Evolutionary conservation across 2,113 vertebrate species (phyloP), one percentile per base, ranked within the genome.

Genomic region (Corvus hawaiiensis): DNA sequence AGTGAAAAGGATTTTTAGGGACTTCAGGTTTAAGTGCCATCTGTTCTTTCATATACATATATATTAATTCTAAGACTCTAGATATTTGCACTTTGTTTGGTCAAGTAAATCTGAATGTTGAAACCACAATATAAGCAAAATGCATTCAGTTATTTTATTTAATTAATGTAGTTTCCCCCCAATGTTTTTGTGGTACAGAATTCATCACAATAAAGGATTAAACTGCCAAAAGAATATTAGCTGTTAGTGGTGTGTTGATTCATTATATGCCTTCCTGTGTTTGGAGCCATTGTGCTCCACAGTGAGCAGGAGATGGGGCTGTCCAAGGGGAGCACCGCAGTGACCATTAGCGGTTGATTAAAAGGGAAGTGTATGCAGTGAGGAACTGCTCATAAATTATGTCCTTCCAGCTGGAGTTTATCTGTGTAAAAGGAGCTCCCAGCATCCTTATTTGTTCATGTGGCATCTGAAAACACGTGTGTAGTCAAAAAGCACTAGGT

Each of bases 271-370:
- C n/a, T 87, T 90, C 12, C 2, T 75, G 28, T 84, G 79, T 86
- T 81, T 56, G 61, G 92, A 80, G 56, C 89, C 88, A 71, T 37
- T 84, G 88, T 90, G 92, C 66, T 92, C 76, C 58, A 14, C 41
- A 14, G 66, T 1, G 11, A 86, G 83, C 64, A 74, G 83, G 92
- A 93, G 92, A 78, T 79, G 76, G 79, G 82, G 73, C 90, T 95
- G 88, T 95, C 93, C 85, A 30, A 63, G 83, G 92, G 85, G 88
- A 92, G 77, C 77, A 67, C 86, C 1, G 1, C 76, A 32, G 76
- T 95, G 96, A 96, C 96, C 94, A 84, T 96, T 90, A 96, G 82
- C 9, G 30, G 82, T 73, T 94, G 93, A 94, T 95, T 91, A 94
- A 92, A 94, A 93, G 93, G 88, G 80, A 93, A 84, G 86, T 43